Conservation (phyloP, 92 coral and sea anemone species). For the Hydrozoanthus gracilis region DNA sequence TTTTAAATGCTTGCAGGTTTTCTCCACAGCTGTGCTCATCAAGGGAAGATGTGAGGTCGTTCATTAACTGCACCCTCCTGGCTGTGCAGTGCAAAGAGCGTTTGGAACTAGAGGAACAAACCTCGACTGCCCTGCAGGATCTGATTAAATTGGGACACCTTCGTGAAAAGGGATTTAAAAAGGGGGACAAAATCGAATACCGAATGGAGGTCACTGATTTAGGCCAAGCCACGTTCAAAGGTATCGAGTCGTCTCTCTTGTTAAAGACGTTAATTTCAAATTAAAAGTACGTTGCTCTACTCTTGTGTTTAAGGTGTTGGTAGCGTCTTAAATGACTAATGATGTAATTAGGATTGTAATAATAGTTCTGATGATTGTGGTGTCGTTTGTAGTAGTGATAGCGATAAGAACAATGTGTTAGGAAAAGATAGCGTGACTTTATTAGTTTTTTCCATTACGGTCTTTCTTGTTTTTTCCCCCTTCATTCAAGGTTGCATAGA, state of each 20-base stretch:
- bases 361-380: neutral
- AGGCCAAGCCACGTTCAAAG: conserved; percentile 95
- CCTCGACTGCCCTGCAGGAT: conserved; percentile 57
- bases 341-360: neutral
- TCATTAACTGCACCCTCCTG: conserved; percentile 73
- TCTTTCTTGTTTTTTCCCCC: conserved; percentile 6
- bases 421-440: neutral
- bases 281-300: neutral
- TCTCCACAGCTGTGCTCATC: conserved; percentile 74
- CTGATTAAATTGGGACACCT: conserved; percentile 70
- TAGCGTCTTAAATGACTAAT: neutral
- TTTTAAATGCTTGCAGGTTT: neutral
- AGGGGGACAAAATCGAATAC: neutral
- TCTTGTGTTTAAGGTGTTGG: too few relatives aligned
- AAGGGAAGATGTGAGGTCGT: conserved; percentile 62
- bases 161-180: conserved; percentile 10
- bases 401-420: neutral
- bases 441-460: neutral
- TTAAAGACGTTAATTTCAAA: neutral
- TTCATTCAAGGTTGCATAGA: conserved; percentile 59
- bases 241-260: conserved; percentile 38
- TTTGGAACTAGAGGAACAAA: conserved; percentile 46
- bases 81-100: conserved; percentile 76
- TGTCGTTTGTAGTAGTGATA: neutral
- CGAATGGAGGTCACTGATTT: conserved; percentile 71